Base-by-base conservation (phyloP, 2,888 invertebrate genomes). In the Stenoptilia bipunctidactyla region DNA sequence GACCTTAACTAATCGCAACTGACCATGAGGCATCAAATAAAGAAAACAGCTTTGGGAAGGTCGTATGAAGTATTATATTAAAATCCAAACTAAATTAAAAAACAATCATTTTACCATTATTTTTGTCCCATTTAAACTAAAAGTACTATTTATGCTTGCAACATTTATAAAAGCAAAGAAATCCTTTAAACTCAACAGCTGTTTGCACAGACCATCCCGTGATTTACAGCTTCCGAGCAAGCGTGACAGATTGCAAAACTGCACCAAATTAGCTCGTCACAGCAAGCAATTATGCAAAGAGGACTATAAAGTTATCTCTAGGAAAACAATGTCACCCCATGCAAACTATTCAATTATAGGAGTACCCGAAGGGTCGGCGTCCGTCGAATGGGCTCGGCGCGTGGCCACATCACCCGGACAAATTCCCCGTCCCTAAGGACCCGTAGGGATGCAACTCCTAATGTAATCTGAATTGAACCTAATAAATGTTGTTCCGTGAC, bases 401-500 rank as follows among this genome's bases (percentile, higher is more conserved):
- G 83, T 82, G 83, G 79, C 82, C 68, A 69, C 76, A 80, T 82
- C 74, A 75, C 73, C 73, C 45, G 48, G 76, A 73, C 77, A 45
- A 40, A 25, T 33, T 12, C 52, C 45, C 46, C 47, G 49, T 52
- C 51, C 53, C 54, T 53, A 49, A 51, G 47, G 43, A 45, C 42
- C n/a, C n/a, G 40, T 44, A 59, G 72, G 70, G 80, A 79, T 80
- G 80, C 80, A 80, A 74, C 69, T 30, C 12, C 76, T 80, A 79
- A 83, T 82, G 82, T 82, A 82, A 83, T 83, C 80, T 68, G 71
- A 75, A 75, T 76, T 76, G 79, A 66, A 80, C 73, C 77, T 82
- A 82, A 83, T 83, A 83, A 83, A 83, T 83, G 80, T 82, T 74
- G 70, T 71, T 77, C 56, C 67, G 63, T 63, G 70, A 69, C 71